These are phyloP conservation scores for Latrodectus elegans DNA, from an alignment of 2,888 invertebrate species.

Conservation along the genomic window DNA sequence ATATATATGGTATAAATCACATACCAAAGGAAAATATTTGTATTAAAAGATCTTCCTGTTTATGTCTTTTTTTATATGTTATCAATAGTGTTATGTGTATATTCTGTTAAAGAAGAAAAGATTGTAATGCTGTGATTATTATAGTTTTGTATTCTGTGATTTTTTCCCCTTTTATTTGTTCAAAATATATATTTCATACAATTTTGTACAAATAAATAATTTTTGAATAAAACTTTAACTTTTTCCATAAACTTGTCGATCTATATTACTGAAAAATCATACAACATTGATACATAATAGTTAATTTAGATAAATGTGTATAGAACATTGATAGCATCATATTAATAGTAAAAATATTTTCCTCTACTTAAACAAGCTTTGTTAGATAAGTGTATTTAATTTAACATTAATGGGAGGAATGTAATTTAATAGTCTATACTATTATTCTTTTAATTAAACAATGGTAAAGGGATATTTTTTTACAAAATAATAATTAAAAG, in stretches of 20 bases:
- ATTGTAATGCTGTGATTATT: constrained; percentile 12
- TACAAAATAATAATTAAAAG: too few relatives aligned
- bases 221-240: constrained; percentile 45
- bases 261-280: neutral
- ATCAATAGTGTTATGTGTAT: neutral
- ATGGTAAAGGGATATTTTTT: too few relatives aligned
- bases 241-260: neutral
- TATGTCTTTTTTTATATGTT: neutral
- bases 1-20: neutral
- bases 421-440: too few relatives aligned
- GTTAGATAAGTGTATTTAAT: too few relatives aligned
- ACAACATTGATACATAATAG: neutral
- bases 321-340: too few relatives aligned
- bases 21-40: neutral
- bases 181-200: constrained; percentile 5
- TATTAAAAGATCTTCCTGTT: constrained; percentile 2
- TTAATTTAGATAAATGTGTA: neutral
- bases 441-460: too few relatives aligned
- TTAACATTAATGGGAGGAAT: too few relatives aligned
- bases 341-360: too few relatives aligned
- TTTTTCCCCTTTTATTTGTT: constrained; percentile 22
- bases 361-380: too few relatives aligned
- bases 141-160: constrained; percentile 33
- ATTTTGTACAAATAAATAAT: constrained; percentile 28
- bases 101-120: constrained; percentile 3